Conservation (phyloP, 2,113 vertebrate species). For the Heterotilapia buettikoferi region DNA sequence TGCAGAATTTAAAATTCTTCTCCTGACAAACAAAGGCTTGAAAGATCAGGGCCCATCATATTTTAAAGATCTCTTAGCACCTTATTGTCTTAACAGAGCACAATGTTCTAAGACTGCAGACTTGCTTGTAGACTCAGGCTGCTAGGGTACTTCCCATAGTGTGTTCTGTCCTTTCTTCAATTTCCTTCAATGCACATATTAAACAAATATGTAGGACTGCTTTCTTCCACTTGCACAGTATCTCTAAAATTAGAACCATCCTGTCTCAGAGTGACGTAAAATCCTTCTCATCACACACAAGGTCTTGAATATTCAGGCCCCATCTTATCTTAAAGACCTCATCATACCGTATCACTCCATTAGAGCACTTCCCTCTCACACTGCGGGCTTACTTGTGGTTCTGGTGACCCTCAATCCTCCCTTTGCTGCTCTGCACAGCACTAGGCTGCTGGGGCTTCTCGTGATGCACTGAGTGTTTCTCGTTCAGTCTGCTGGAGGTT, state of each 20-base stretch:
- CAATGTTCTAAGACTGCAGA: neutral
- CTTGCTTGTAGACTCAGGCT: neutral
- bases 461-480: neutral
- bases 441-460: neutral
- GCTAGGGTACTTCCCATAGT: neutral
- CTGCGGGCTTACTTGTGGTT: neutral
- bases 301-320: neutral
- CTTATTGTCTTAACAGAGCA: neutral
- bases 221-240: neutral
- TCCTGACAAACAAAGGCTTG: neutral
- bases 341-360: neutral
- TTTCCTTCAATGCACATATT: neutral
- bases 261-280: neutral
- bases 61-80: neutral
- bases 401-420: neutral
- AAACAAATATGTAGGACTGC: neutral
- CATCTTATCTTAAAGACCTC: neutral
- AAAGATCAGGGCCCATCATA: fast-evolving
- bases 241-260: neutral
- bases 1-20: neutral
- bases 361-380: neutral
- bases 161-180: neutral
- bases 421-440: neutral
- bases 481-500: neutral
- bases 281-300: neutral